Percentiles rank a stretch among this genome's conserved stretches.
Evolutionary conservation across 2,113 vertebrate species (phyloP).

Genomic region (Rhinoptilus africanus): DNA sequence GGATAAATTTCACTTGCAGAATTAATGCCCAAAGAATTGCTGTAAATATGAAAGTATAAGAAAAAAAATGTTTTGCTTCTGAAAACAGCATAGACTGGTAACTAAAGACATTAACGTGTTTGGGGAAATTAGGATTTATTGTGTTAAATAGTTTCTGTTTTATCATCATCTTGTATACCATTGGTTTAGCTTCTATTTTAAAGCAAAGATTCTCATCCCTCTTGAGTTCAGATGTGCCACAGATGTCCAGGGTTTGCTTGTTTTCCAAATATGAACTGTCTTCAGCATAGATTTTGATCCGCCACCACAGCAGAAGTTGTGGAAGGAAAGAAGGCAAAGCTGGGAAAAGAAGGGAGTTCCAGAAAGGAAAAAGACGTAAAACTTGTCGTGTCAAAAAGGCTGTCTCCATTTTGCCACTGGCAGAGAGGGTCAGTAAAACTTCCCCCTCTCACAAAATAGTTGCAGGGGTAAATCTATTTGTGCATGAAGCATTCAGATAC

Average conservation of each 20-base stretch:
- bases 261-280: not conserved
- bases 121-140: not conserved
- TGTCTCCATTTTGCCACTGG: not conserved
- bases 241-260: not conserved
- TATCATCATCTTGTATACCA: not conserved
- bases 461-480: not conserved
- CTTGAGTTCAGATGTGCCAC: not conserved
- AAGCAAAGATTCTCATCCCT: not conserved
- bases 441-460: not conserved
- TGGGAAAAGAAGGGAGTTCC: not conserved
- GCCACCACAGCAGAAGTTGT: not conserved
- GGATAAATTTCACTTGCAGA: not conserved
- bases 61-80: not conserved
- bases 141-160: not conserved
- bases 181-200: slow-evolving; percentile 21
- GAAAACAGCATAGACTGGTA: not conserved
- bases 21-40: not conserved
- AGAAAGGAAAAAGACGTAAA: not conserved
- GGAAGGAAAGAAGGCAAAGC: not conserved
- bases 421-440: not conserved
- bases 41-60: not conserved
- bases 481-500: not conserved
- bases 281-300: not conserved
- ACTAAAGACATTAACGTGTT: not conserved
- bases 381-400: not conserved